A percentile compares a stretch with the other conserved stretches of the same genome.
These are phyloP conservation scores for Homarus americanus DNA, from an alignment of 1,140 invertebrate species.

Conservation along the genomic window DNA sequence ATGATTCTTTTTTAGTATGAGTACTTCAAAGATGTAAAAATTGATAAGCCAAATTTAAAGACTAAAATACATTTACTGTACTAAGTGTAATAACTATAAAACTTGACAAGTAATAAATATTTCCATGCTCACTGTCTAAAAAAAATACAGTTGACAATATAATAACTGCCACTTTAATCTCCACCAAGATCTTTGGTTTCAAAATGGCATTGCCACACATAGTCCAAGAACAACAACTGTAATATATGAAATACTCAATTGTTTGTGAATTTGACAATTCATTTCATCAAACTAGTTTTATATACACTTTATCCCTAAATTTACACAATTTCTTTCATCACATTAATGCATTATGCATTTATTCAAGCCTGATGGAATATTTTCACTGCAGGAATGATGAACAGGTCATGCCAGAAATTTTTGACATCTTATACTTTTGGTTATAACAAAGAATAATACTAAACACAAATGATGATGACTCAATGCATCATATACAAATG, in stretches of 20 bases:
- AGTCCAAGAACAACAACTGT: neutral
- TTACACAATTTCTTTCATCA: neutral
- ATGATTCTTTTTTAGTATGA: neutral
- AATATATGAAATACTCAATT: neutral
- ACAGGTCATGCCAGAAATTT: neutral
- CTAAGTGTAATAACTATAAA: neutral
- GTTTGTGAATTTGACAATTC: neutral
- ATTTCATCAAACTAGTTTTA: neutral
- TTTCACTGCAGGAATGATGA: conserved; percentile 30
- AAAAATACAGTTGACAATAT: neutral
- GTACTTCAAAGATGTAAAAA: neutral
- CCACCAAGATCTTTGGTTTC: conserved; percentile 13
- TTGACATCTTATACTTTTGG: neutral
- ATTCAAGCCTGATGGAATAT: neutral
- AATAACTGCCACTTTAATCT: neutral
- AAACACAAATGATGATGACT: neutral
- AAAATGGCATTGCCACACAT: neutral
- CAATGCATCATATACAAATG: conserved; percentile 32
- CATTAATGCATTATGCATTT: neutral
- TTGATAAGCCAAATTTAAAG: neutral
- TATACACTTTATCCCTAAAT: neutral
- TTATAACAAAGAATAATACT: neutral
- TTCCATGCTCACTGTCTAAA: neutral
- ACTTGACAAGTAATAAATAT: neutral
- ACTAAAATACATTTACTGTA: neutral